Base-by-base conservation (phyloP, 37 sponge, comb jelly and placozoan species). In the Cliona cf. orientalis region DNA sequence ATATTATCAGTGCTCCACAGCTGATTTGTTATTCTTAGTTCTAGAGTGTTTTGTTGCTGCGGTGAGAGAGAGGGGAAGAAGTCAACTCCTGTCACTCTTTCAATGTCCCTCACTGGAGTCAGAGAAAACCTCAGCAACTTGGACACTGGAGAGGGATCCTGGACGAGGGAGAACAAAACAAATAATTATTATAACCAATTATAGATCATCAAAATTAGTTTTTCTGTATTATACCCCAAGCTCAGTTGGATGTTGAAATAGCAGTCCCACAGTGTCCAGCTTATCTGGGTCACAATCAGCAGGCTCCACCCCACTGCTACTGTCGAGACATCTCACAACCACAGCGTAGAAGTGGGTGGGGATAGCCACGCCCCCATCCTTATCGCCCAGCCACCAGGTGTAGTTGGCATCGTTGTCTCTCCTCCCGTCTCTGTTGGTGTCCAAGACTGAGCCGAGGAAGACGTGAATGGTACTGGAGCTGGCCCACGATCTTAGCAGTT, bases 171-270 rank as follows among this genome's bases (percentile, higher is more conserved):
- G 3, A 2, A 19, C 1, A n/a, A n/a, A n/a, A n/a, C n/a, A n/a
- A n/a, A n/a, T n/a, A n/a, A n/a, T n/a, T n/a, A n/a, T n/a, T n/a
- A n/a, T 25, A n/a, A 62, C 26, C 26, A 12, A 62, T 7, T 25
- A 19, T 25, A n/a, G 11, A 7, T 12, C 6, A 25, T 25, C 75
- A 53, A 80, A 79, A 43, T 64, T 66, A 43, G 86, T 85, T 65
- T 70, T 90, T 43, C 96, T n/a, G n/a, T n/a, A n/a, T n/a, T n/a
- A n/a, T n/a, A 95, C 62, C 69, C 91, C 36, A 41, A 87, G 34
- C 82, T 88, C 86, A 80, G 91, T 9, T 25, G 62, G 62, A 34
- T 75, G 76, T 43, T 60, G 62, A 6, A 75, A 34, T n/a, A 60
- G 42, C 23, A 75, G 19, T 7, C 76, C 76, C 17, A 59, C 28